Conservation (phyloP, 2,888 invertebrate genomes). For the Harpalus rufipes region DNA sequence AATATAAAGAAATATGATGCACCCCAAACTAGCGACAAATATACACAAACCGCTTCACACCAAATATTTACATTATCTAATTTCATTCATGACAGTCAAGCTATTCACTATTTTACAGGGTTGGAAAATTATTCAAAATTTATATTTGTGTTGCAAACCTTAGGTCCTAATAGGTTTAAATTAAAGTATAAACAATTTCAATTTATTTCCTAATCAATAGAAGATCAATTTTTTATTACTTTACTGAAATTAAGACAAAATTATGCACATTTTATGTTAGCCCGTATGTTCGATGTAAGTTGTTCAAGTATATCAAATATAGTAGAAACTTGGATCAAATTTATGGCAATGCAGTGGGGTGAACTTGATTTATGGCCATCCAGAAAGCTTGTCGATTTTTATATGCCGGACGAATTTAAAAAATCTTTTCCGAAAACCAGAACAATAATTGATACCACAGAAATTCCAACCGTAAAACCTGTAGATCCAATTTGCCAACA, state of each 20-base stretch:
- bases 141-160: background rate
- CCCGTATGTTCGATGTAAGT: background rate
- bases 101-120: background rate
- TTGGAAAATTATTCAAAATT: constrained; percentile 19
- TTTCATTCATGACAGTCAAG: background rate
- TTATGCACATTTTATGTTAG: background rate
- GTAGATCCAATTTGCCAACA: background rate
- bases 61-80: background rate
- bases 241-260: constrained; percentile 8
- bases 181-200: constrained; percentile 11
- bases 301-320: background rate
- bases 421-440: background rate
- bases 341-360: constrained; percentile 14
- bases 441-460: background rate
- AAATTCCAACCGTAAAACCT: background rate
- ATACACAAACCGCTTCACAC: constrained; percentile 3
- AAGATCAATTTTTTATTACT: background rate
- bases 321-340: background rate
- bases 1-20: no score
- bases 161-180: constrained; percentile 4
- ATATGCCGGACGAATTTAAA: background rate
- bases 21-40: no score
- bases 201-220: background rate
- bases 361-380: constrained; percentile 1
- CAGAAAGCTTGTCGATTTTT: background rate